These are phyloP conservation scores for Ptiloglossa arizonensis DNA, from an alignment of 1,140 invertebrate genomes.

Conservation along the genomic window DNA sequence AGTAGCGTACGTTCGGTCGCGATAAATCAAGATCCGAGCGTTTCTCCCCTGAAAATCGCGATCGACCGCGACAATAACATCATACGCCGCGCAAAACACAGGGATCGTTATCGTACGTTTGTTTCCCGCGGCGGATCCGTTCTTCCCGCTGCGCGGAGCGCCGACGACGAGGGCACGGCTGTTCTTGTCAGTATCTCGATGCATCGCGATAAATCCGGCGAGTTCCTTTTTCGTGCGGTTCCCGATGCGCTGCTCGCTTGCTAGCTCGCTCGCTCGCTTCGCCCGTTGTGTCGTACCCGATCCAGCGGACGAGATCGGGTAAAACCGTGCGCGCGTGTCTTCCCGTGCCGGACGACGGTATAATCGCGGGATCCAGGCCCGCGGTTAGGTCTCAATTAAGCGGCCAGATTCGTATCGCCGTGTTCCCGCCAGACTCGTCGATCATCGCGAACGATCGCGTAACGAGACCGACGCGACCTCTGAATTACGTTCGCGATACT, in stretches of 20 bases:
- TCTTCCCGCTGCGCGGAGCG: conserved; percentile 33
- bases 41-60: conserved; percentile 30
- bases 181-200: conserved; percentile 45
- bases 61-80: conserved; percentile 45
- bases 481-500: neutral
- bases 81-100: conserved; percentile 41
- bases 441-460: conserved; percentile 16
- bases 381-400: conserved; percentile 48
- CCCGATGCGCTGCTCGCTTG: conserved; percentile 20
- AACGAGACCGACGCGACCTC: neutral
- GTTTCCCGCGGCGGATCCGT: conserved; percentile 42
- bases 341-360: conserved; percentile 19
- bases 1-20: neutral
- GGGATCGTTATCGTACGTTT: conserved; percentile 42
- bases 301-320: conserved; percentile 14
- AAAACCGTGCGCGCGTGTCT: conserved; percentile 38
- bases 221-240: conserved; percentile 52
- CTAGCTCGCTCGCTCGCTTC: neutral
- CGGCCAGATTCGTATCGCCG: conserved; percentile 34
- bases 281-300: neutral
- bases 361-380: conserved; percentile 42
- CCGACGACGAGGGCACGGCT: conserved; percentile 24
- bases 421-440: neutral
- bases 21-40: conserved; percentile 22
- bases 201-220: conserved; percentile 49